These are phyloP conservation scores for Heterohyrax brucei DNA, from an alignment of 2,797 vertebrate species.

Conservation along the genomic window DNA sequence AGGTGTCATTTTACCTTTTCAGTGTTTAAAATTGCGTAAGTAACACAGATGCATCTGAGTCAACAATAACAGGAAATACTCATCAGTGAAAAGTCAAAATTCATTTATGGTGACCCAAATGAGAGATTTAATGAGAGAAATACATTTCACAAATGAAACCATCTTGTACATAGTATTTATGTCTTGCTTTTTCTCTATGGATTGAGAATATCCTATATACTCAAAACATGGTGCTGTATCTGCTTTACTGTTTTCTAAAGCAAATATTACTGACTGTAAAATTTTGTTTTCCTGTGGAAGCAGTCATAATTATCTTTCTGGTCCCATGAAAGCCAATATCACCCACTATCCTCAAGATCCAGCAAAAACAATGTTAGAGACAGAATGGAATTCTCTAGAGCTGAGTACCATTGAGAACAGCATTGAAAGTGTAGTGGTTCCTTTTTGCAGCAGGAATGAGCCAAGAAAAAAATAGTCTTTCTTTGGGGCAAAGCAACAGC, in stretches of 20 bases:
- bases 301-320: conserved; percentile 43
- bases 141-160: not conserved
- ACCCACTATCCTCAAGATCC: conserved; percentile 24
- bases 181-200: not conserved
- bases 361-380: not conserved
- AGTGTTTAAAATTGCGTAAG: conserved; percentile 35
- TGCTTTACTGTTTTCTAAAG: conserved; percentile 50
- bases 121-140: not conserved
- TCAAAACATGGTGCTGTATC: not conserved
- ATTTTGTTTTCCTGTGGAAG: conserved; percentile 64
- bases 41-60: conserved; percentile 21
- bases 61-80: not conserved
- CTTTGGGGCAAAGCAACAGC: not conserved
- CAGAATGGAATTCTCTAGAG: not conserved
- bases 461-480: not conserved
- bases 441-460: not conserved
- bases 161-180: not conserved
- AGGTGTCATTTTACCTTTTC: conserved; percentile 58
- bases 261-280: conserved; percentile 35
- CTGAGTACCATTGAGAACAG: not conserved
- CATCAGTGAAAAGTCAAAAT: not conserved
- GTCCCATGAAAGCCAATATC: not conserved
- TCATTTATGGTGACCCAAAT: not conserved
- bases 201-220: not conserved
- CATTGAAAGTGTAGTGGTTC: not conserved